Percentiles rank a stretch among this genome's conserved stretches.
Conservation (phyloP, 2,113 vertebrate species). For the Pitta sordida region DNA sequence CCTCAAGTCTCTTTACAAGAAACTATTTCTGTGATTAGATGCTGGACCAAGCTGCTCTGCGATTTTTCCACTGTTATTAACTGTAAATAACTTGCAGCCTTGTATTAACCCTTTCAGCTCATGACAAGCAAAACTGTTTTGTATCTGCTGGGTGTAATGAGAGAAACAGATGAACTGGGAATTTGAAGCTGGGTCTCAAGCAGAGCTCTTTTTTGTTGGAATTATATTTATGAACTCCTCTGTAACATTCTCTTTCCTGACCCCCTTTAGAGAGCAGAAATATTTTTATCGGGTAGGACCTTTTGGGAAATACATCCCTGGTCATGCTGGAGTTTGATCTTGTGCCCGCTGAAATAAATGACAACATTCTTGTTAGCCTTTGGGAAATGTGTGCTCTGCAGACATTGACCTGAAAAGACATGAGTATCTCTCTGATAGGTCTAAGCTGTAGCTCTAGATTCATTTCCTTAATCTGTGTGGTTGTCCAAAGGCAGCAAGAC, state of each 20-base stretch:
- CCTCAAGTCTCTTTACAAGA: constrained; percentile 49
- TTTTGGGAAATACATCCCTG: not conserved
- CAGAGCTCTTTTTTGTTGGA: not conserved
- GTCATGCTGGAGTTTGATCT: constrained; percentile 6
- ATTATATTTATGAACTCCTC: not conserved
- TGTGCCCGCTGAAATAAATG: not conserved
- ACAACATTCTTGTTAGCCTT: not conserved
- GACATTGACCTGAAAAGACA: not conserved
- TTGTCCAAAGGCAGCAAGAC: not conserved
- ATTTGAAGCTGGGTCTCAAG: not conserved
- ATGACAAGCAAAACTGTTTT: not conserved
- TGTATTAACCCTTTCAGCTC: constrained; percentile 25
- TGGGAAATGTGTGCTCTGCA: not conserved
- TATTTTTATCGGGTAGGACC: constrained; percentile 12
- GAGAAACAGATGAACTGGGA: constrained; percentile 14
- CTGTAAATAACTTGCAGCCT: constrained; percentile 44
- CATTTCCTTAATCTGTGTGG: not conserved
- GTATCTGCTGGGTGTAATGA: not conserved
- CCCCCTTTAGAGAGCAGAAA: not conserved
- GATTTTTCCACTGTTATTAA: constrained; percentile 37
- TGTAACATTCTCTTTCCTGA: constrained; percentile 9
- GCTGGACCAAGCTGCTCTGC: not conserved
- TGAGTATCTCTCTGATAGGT: not conserved
- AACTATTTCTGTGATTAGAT: constrained; percentile 50
- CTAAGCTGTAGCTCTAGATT: not conserved